Base-by-base conservation (phyloP, 2,888 invertebrate genomes). In the Apodemia hepburni region DNA sequence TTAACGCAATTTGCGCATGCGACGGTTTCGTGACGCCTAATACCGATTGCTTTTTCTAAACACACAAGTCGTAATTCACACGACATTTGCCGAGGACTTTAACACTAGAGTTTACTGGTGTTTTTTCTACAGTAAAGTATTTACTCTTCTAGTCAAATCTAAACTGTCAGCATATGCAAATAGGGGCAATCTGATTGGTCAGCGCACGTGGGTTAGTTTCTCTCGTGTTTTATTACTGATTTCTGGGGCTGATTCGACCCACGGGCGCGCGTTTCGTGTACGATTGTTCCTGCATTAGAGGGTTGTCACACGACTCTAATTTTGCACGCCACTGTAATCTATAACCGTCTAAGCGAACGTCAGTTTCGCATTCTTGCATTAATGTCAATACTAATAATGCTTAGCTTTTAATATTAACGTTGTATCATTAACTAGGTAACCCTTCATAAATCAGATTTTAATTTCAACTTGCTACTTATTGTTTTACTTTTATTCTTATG, bases 81-180 rank as follows among this genome's bases (percentile, higher is more conserved):
- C 38, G 58, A 58, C 58, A 58, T 33, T 38, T 38, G 12, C 18
- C 22, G 51, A 45, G 12, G 58, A 42, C 49, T 18, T 18, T 51
- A 51, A 51, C 12, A 22, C 51, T 11, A 5, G 38, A 18, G 22
- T 61, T 33, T 61, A 61, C 57, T 45, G 61, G 51, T 38, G 22
- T 35, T 66, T 69, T 68, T 70, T 57, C 65, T 65, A 61, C 57
- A 18, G 60, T 45, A 38, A 42, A 67, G 54, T 45, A 38, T 38
- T 38, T 38, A 38, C 47, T 33, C 47, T 54, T 63, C 35, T 62
- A 54, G 60, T 59, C 60, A 78, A 81, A 81, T 84, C 80, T 83
- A 80, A 85, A 79, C 83, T 83, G 85, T 85, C 84, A 84, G 86
- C 84, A 78, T 80, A 91, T 89, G 90, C 86, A 87, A 91, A 91